phyloP scores from a whole-genome alignment of 2,888 invertebrate species.

The Stictocephala bisonia region DNA sequence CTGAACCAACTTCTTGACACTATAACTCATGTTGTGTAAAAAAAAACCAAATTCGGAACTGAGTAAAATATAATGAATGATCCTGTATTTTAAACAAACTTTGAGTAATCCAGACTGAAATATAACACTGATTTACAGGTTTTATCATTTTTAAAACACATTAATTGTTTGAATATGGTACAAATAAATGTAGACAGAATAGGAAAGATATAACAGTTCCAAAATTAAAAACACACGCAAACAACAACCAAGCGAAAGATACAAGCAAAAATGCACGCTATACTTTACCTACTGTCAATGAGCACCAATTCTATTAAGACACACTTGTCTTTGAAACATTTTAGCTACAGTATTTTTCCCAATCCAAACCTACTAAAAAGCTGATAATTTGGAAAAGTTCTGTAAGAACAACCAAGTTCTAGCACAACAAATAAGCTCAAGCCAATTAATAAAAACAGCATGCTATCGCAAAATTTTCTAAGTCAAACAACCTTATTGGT shows the following conservation, averaged over 20 bases:
- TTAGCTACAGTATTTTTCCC: slow-evolving; percentile 9
- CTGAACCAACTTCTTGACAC: no score
- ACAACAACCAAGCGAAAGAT: slow-evolving; percentile 39
- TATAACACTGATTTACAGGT: no score
- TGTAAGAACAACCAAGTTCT: slow-evolving; percentile 6
- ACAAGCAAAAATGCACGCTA: slow-evolving; percentile 41
- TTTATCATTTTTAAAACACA: no score
- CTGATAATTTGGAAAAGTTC: slow-evolving; percentile 23
- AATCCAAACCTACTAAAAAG: slow-evolving; percentile 20
- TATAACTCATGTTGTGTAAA: no score
- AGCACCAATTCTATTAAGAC: not conserved
- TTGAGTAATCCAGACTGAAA: no score
- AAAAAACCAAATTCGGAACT: no score
- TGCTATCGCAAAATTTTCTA: slow-evolving; percentile 39
- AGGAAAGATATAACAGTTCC: slow-evolving; percentile 14
- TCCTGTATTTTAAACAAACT: no score
- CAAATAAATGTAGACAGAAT: slow-evolving; percentile 22
- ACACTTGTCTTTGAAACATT: slow-evolving; percentile 9
- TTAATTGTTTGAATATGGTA: slow-evolving; percentile 2
- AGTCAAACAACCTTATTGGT: slow-evolving; percentile 29
- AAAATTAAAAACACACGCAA: slow-evolving; percentile 38
- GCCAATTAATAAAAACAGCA: slow-evolving; percentile 42
- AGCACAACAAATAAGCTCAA: slow-evolving; percentile 41
- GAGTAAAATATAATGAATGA: no score
- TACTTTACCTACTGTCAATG: not conserved